A percentile compares a stretch with the other conserved stretches of the same genome.
Conservation (phyloP, 2,113 vertebrate species). For the Prietella phreatophila region DNA sequence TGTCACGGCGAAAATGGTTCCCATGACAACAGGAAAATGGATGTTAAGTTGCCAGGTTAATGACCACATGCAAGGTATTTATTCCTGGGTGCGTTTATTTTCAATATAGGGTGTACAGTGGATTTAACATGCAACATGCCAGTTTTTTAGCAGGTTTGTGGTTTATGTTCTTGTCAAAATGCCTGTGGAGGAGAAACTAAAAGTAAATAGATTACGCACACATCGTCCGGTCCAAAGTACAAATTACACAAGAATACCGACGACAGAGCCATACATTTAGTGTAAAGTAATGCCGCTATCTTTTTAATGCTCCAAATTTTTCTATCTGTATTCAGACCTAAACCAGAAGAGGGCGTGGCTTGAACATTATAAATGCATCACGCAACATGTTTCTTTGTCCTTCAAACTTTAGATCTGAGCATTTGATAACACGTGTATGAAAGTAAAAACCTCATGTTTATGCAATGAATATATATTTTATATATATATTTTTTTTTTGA, state of each 20-base stretch:
- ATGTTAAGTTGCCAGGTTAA: slow-evolving; percentile 90
- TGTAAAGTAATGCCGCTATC: background rate
- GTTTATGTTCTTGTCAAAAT: no score
- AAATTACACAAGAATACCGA: background rate
- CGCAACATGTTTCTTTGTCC: background rate
- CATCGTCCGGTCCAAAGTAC: no score
- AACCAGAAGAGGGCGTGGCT: background rate
- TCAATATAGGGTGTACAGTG: no score
- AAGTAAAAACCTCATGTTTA: no score
- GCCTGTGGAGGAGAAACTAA: no score
- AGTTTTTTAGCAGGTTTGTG: no score
- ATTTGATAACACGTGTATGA: background rate
- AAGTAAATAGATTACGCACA: no score
- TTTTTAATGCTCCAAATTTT: background rate
- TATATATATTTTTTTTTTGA: no score
- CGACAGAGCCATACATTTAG: background rate
- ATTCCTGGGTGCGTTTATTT: background rate
- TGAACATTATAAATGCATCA: background rate
- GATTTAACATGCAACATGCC: no score
- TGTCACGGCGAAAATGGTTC: slow-evolving; percentile 80
- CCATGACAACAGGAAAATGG: slow-evolving; percentile 81
- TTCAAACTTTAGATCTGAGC: no score
- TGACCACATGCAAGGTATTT: slow-evolving; percentile 85
- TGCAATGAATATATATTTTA: no score
- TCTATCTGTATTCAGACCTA: background rate